Conservation (phyloP, 2,113 vertebrate genomes). For the Pristiophorus japonicus region DNA sequence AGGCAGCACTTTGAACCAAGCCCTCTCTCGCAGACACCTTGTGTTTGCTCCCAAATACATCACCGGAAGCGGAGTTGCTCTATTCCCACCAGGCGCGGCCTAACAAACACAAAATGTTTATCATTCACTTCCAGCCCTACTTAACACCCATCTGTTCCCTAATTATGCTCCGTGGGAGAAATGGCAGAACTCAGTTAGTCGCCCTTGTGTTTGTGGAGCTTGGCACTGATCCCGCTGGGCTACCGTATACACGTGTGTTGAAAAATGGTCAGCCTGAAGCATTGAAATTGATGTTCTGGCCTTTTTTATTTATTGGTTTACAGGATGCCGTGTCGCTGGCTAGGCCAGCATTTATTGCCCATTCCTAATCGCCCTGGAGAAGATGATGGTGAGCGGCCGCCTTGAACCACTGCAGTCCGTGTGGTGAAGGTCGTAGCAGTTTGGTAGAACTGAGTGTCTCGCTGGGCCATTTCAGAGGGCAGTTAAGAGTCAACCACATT, state of each 20-base stretch:
- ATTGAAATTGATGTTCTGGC: background rate
- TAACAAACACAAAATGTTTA: constrained; percentile 29
- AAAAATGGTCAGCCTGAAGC: background rate
- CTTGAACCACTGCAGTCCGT: too few species aligned
- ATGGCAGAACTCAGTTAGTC: background rate
- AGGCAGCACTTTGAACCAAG: constrained; percentile 13
- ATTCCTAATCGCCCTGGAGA: too few species aligned
- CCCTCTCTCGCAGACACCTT: background rate
- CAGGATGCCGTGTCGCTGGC: too few species aligned
- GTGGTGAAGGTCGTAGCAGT: too few species aligned
- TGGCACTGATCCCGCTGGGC: background rate
- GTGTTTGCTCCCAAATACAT: constrained; percentile 27
- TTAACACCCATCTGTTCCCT: constrained; percentile 36
- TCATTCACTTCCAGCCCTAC: constrained; percentile 16
- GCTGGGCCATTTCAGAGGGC: too few species aligned
- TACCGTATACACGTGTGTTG: background rate
- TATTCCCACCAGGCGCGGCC: constrained; percentile 10
- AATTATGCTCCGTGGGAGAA: constrained; percentile 25
- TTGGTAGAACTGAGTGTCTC: too few species aligned
- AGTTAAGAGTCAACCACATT: too few species aligned
- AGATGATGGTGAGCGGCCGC: too few species aligned
- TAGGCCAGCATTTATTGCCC: too few species aligned
- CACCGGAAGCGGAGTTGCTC: background rate
- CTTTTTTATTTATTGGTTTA: too few species aligned
- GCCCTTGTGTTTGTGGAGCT: background rate